Conservation (phyloP, 1,140 invertebrate genomes). For the Drosophila arawakana region DNA sequence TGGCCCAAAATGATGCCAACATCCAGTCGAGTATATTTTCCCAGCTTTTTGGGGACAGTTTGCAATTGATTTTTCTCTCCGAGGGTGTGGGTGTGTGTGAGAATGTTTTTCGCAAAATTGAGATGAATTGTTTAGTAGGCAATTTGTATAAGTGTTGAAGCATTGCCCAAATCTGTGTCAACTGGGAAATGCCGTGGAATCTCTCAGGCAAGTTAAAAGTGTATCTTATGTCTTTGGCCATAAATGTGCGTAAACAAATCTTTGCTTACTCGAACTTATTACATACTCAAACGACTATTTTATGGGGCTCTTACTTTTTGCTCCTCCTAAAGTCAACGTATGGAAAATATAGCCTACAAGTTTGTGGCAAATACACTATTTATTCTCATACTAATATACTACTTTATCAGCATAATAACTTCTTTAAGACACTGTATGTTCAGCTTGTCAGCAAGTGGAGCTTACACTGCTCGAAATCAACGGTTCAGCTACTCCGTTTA, state of each 20-base stretch:
- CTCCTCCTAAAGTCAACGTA: background rate
- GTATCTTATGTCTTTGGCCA: slow-evolving; percentile 36
- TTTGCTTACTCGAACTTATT: slow-evolving; percentile 20
- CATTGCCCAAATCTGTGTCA: slow-evolving; percentile 1
- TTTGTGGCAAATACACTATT: background rate
- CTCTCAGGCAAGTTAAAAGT: slow-evolving; percentile 37
- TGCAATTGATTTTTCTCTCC: slow-evolving; percentile 60
- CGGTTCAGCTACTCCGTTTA: too few species aligned
- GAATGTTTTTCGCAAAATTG: slow-evolving; percentile 48
- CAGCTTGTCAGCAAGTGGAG: too few species aligned
- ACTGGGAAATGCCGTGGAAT: slow-evolving; percentile 2
- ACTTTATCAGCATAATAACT: background rate
- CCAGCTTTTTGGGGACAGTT: slow-evolving; percentile 22
- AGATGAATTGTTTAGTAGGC: slow-evolving; percentile 76
- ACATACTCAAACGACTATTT: slow-evolving; percentile 17
- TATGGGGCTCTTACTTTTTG: slow-evolving; percentile 14
- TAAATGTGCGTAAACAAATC: slow-evolving; percentile 52
- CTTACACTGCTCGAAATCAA: too few species aligned
- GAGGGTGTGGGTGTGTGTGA: background rate
- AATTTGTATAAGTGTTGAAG: slow-evolving; percentile 67
- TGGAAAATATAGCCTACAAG: background rate
- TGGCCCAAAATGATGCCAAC: slow-evolving; percentile 17
- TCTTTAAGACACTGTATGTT: background rate
- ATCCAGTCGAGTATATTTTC: background rate
- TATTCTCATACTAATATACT: background rate